Conservation (phyloP, 2,113 vertebrate genomes). For the Hoplias malabaricus region DNA sequence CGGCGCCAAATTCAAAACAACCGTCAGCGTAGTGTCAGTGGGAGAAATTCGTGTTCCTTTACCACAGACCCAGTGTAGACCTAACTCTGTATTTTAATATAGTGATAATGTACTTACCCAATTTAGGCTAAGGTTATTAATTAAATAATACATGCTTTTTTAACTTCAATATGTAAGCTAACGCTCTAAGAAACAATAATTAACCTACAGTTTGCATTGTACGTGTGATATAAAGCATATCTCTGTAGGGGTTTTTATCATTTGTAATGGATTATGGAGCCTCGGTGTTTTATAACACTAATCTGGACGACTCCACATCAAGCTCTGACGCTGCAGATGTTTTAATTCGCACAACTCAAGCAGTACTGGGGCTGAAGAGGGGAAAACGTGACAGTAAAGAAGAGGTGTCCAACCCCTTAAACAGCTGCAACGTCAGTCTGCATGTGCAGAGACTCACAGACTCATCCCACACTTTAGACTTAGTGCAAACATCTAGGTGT, state of each 20-base stretch:
- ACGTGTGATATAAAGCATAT: neutral
- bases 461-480: constrained; percentile 35
- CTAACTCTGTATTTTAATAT: too few relatives aligned
- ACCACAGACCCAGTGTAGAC: too few relatives aligned
- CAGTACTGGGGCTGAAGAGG: neutral
- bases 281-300: constrained; percentile 9
- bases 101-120: too few relatives aligned
- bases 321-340: constrained; percentile 61
- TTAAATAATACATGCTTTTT: too few relatives aligned
- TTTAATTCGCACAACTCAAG: constrained; percentile 59
- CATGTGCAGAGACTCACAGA: constrained; percentile 64
- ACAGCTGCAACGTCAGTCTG: constrained; percentile 41
- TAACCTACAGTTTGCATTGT: too few relatives aligned
- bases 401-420: neutral
- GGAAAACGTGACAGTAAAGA: neutral
- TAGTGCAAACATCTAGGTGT: neutral
- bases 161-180: too few relatives aligned
- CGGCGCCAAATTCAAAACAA: constrained; percentile 67
- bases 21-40: too few relatives aligned
- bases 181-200: too few relatives aligned
- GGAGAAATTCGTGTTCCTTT: too few relatives aligned
- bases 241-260: neutral
- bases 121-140: too few relatives aligned
- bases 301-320: constrained; percentile 43
- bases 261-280: constrained; percentile 30